Percentiles rank a stretch among this genome's conserved stretches.
Conservation (phyloP, 2,797 vertebrate species). For the Sebastes minor region DNA sequence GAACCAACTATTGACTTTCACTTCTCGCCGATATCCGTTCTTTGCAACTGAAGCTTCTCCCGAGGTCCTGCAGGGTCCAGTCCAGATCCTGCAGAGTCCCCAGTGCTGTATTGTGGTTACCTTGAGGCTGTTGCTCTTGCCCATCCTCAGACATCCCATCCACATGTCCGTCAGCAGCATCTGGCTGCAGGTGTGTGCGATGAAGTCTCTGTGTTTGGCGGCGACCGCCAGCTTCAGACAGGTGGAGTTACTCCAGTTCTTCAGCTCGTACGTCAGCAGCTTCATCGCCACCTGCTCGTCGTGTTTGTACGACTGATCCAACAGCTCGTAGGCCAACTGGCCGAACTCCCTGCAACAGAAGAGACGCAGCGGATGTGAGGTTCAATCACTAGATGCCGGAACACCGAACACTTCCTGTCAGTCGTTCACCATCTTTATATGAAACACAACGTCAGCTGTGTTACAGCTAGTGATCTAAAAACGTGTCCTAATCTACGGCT, state of each 20-base stretch:
- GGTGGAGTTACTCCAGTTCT: slow-evolving; percentile 98
- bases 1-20: too few species aligned
- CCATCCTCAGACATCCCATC: slow-evolving; percentile 95
- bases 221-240: slow-evolving; percentile 95
- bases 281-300: slow-evolving; percentile 98
- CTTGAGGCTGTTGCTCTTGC: slow-evolving; percentile 95
- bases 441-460: too few species aligned
- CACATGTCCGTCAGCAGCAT: slow-evolving; percentile 98
- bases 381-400: neutral
- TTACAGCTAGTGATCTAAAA: too few species aligned
- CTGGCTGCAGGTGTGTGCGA: slow-evolving; percentile 98
- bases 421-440: neutral
- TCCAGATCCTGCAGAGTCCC: too few species aligned
- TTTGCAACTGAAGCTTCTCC: too few species aligned
- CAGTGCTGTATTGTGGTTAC: slow-evolving; percentile 58
- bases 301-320: slow-evolving; percentile 95
- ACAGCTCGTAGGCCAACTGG: slow-evolving; percentile 91
- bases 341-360: slow-evolving; percentile 89
- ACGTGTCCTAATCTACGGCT: too few species aligned
- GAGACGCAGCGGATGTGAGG: neutral
- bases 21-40: too few species aligned
- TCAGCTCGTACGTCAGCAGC: slow-evolving; percentile 94
- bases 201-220: slow-evolving; percentile 96
- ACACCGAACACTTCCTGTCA: neutral
- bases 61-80: too few species aligned